Evolutionary conservation across 2,113 vertebrate species (phyloP).

Genomic region (Tragelaphus strepsiceros): DNA sequence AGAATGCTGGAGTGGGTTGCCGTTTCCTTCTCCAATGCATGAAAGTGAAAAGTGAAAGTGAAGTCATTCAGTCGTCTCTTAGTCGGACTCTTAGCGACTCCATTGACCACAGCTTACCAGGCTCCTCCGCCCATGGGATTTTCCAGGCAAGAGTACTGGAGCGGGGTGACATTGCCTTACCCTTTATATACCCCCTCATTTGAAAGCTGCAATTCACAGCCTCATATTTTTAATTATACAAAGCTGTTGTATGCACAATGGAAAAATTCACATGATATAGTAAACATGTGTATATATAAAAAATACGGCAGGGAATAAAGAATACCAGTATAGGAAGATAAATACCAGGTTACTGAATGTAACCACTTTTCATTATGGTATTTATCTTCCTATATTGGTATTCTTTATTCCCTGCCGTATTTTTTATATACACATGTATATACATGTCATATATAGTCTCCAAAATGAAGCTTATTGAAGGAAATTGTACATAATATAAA

Average conservation of each 20-base stretch:
- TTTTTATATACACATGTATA: background rate
- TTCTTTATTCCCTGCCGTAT: background rate
- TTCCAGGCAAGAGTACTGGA: too few relatives aligned
- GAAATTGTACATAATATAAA: background rate
- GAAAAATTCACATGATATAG: background rate
- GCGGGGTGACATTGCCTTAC: too few relatives aligned
- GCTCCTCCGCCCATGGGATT: too few relatives aligned
- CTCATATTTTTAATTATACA: background rate
- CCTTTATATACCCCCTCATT: background rate
- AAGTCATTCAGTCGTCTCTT: too few relatives aligned
- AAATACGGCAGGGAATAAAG: too few relatives aligned
- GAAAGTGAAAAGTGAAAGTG: too few relatives aligned
- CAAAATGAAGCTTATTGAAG: background rate
- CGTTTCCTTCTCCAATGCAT: too few relatives aligned
- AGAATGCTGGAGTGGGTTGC: too few relatives aligned
- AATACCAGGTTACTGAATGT: background rate
- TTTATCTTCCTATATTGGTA: background rate
- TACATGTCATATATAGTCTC: background rate
- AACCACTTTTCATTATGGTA: background rate
- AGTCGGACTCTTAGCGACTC: too few relatives aligned
- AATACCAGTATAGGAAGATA: too few relatives aligned
- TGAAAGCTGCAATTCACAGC: background rate
- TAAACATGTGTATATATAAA: too few relatives aligned
- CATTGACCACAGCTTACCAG: too few relatives aligned
- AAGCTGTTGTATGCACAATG: background rate